Evolutionary conservation across 2,888 invertebrate genomes (phyloP), one percentile per base, ranked within the genome.

Genomic region (Lingula anatina): DNA sequence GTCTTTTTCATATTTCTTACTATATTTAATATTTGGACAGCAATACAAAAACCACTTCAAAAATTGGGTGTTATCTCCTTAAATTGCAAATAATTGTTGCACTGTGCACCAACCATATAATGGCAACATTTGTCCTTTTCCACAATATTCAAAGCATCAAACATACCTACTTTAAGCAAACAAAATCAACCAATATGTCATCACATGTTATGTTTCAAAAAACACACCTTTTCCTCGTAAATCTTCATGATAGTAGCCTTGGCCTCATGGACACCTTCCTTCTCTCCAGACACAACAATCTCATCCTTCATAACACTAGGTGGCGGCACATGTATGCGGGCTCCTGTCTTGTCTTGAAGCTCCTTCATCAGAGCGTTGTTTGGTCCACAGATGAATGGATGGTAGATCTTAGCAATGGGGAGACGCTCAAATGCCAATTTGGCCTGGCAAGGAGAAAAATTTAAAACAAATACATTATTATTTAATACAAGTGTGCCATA

Each of bases 331-430:
- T 94, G 93, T 62, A 99, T 90, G 64, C 88, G 85, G 7, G 90
- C 92, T 39, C 90, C 90, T 1, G 90, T 92, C 71, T 70, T 62
- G 26, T 72, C 70, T 44, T 67, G 64, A 56, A 74, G 57, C 25
- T 65, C 61, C 35, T 64, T 65, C 24, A 70, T 60, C 20, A 54
- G 62, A 41, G 61, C 51, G 56, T 73, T 72, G 61, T 68, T 66
- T 9, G 96, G 91, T 15, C 97, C 97, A 64, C 88, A 85, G 73
- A 99, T 90, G 80, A 97, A 99, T 27, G 97, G 96, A 80, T 97
- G 96, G 79, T 90, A 96, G 60, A 89, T 87, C 81, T 93, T 95
- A 53, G 93, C 92, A 64, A 99, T 87, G 42, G 82, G 82, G 64
- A 96, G 82, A 53, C 90, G 84, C 79, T 96, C 97, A 68, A 89